These are phyloP conservation scores for Arvicanthis niloticus DNA, from an alignment of 2,113 vertebrate genomes.

Conservation along the genomic window DNA sequence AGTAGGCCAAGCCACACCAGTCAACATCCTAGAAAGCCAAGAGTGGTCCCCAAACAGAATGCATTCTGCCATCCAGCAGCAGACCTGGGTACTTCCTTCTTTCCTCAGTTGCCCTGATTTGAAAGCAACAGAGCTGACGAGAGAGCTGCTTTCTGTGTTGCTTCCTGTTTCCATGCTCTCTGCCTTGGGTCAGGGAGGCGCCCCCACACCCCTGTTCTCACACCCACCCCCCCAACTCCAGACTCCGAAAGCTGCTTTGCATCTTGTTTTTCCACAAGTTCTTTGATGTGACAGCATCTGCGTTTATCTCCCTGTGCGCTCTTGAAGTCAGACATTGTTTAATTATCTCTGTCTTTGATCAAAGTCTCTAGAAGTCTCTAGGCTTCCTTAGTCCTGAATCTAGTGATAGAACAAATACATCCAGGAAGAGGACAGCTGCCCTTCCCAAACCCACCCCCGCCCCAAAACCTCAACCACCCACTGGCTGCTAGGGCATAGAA, in stretches of 20 bases:
- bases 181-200: background rate
- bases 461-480: background rate
- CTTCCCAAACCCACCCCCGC: fast-evolving
- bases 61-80: background rate
- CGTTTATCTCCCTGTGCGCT: background rate
- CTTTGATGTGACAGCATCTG: constrained; percentile 36
- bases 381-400: background rate
- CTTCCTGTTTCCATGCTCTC: background rate
- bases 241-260: background rate
- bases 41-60: background rate
- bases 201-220: background rate
- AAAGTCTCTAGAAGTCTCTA: background rate
- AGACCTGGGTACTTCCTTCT: background rate
- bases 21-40: background rate
- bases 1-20: background rate
- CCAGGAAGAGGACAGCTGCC: background rate
- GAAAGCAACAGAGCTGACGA: background rate
- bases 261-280: constrained; percentile 46
- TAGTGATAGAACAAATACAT: background rate
- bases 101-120: background rate
- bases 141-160: background rate
- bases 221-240: background rate
- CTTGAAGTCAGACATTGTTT: constrained; percentile 21
- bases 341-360: constrained; percentile 58
- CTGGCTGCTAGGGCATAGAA: background rate